Percentiles rank a stretch among this genome's conserved stretches.
Conservation (phyloP, 2,797 vertebrate genomes). For the Chrosomus eos region DNA sequence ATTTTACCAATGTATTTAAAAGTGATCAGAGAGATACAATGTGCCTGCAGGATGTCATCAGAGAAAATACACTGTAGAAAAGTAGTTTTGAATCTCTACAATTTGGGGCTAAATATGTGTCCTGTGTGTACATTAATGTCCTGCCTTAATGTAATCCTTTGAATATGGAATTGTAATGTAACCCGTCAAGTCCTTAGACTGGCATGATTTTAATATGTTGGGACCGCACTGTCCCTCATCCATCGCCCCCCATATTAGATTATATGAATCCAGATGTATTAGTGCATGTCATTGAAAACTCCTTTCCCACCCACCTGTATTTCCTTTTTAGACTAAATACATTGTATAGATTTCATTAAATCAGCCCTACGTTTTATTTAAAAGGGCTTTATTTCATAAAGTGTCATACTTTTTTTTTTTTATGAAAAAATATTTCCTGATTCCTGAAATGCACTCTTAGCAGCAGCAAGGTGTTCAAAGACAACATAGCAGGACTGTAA, state of each 20-base stretch:
- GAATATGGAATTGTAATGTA: slow-evolving; percentile 58
- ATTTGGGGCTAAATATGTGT: slow-evolving; percentile 61
- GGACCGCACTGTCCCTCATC: slow-evolving; percentile 27
- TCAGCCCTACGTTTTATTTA: slow-evolving; percentile 48
- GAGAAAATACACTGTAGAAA: slow-evolving; percentile 67
- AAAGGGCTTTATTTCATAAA: slow-evolving; percentile 52
- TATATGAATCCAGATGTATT: slow-evolving; percentile 53
- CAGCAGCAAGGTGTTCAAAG: slow-evolving; percentile 70
- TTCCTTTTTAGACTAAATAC: slow-evolving; percentile 31
- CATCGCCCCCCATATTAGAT: slow-evolving; percentile 21
- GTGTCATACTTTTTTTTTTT: not conserved
- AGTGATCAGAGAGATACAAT: slow-evolving; percentile 69
- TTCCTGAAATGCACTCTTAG: slow-evolving; percentile 72
- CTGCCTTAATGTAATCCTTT: slow-evolving; percentile 65
- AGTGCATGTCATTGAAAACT: slow-evolving; percentile 55
- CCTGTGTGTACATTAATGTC: slow-evolving; percentile 61
- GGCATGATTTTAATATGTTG: slow-evolving; percentile 61
- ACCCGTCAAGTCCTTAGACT: slow-evolving; percentile 55
- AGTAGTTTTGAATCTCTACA: slow-evolving; percentile 56
- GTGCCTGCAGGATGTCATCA: slow-evolving; percentile 79
- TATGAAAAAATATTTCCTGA: not conserved
- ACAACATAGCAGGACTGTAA: slow-evolving; percentile 64
- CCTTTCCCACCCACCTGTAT: not conserved
- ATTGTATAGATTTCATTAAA: slow-evolving; percentile 24
- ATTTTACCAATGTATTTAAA: slow-evolving; percentile 72